Base-by-base conservation (phyloP, 2,797 vertebrate genomes). In the Gymnothorax reevesii region DNA sequence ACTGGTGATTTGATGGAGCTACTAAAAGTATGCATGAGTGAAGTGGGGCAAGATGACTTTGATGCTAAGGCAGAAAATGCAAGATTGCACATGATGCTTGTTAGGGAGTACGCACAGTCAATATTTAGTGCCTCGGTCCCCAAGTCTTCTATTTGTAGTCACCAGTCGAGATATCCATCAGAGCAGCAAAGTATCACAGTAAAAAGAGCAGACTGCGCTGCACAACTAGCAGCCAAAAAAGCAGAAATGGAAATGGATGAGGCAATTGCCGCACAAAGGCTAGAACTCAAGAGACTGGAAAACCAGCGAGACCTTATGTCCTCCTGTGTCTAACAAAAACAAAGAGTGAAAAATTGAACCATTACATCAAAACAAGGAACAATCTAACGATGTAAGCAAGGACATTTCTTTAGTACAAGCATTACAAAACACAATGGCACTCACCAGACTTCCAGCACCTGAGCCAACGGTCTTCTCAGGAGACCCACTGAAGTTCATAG, bases 91-190 rank as follows among this genome's bases (percentile, higher is more conserved):
- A 86, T 86, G 77, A 82, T 90, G 33, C 86, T 90, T n/a, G 85
- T 89, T 33, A 91, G 59, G 84, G 85, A 89, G 9, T 89, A 88
- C 88, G 86, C 86, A 0, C 60, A 88, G 84, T 91, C 89, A 27
- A 88, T 89, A 88, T 89, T 86, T 90, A 82, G 13, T 13, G 9
- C 75, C 69, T n/a, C 60, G 85, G 12, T 62, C 0, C 62, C 64
- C 66, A 84, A 85, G 22, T 69, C 73, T n/a, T 52, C 71, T 20
- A 75, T 27, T 73, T 54, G 0, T 17, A 89, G 87, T 4, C 20
- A 59, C 9, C 80, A n/a, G 1, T 88, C 83, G 54, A 84, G 77
- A 20, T 73, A 52, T 73, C 4, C 9, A 27, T 86, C 84, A 57
- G 86, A 57, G 0, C 83, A 84, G 55, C 83, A 82, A 54, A 88